Percentiles rank a stretch among this genome's conserved stretches.
These are phyloP conservation scores for Enteromius argenteus DNA, from an alignment of 2,797 vertebrate species.

Conservation along the genomic window DNA sequence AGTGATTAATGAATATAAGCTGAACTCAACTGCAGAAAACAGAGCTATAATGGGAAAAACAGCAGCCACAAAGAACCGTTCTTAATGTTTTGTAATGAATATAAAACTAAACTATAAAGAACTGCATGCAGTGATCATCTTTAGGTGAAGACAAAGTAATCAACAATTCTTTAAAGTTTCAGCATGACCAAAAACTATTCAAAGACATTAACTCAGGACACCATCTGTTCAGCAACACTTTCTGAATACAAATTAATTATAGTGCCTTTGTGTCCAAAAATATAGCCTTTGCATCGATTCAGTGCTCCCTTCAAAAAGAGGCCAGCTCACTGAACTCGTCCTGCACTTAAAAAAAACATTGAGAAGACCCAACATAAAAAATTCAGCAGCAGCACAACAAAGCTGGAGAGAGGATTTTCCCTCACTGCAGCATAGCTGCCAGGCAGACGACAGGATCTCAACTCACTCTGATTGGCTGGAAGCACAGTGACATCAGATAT, in stretches of 20 bases:
- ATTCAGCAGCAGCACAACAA: constrained; percentile 17
- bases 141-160: not conserved
- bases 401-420: constrained; percentile 45
- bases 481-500: constrained; percentile 56
- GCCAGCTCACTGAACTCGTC: not conserved
- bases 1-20: not conserved
- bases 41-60: not conserved
- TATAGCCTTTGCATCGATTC: not conserved
- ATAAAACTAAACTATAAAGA: not conserved
- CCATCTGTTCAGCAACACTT: constrained; percentile 9
- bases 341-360: not conserved
- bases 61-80: not conserved
- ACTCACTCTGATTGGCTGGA: constrained; percentile 69
- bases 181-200: constrained; percentile 5
- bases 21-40: not conserved
- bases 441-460: constrained; percentile 60
- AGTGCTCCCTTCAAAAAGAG: not conserved
- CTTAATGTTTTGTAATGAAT: not conserved
- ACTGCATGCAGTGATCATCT: not conserved
- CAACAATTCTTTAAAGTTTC: not conserved
- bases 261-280: not conserved
- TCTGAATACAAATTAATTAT: not conserved
- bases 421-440: constrained; percentile 34
- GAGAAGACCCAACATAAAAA: constrained; percentile 13
- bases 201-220: constrained; percentile 5